Conservation (phyloP, 2,888 invertebrate species). For the Cerastis leucographa region DNA sequence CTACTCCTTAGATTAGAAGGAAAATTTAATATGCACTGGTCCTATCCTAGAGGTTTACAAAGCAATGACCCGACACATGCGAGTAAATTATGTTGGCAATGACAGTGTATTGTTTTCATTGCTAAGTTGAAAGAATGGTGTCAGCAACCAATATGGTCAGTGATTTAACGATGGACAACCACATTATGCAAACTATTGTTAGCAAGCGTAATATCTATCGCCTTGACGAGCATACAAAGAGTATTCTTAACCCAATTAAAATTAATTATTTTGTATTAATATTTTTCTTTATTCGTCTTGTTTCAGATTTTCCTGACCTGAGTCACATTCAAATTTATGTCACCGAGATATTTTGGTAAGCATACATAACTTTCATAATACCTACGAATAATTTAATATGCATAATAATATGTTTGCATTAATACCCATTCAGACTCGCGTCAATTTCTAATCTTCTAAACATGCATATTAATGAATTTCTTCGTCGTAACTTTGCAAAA, state of each 20-base stretch:
- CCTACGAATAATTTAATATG: neutral
- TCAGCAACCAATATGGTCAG: slow-evolving; percentile 39
- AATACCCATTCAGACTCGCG: neutral
- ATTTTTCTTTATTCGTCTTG: slow-evolving; percentile 66
- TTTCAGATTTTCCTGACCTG: slow-evolving; percentile 84
- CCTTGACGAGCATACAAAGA: slow-evolving; percentile 25
- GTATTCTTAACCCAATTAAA: slow-evolving; percentile 2
- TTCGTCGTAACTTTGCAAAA: neutral
- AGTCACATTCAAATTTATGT: slow-evolving; percentile 83
- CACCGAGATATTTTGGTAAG: slow-evolving; percentile 84
- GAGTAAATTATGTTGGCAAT: slow-evolving; percentile 42
- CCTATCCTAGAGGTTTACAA: slow-evolving; percentile 6
- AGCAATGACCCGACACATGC: slow-evolving; percentile 29
- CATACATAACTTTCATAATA: slow-evolving; percentile 57
- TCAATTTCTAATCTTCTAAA: slow-evolving; percentile 43
- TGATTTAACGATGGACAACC: slow-evolving; percentile 41
- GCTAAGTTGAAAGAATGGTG: slow-evolving; percentile 55
- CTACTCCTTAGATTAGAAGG: neutral
- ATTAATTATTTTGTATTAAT: slow-evolving; percentile 9
- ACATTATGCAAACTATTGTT: slow-evolving; percentile 47
- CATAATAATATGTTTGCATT: slow-evolving; percentile 7
- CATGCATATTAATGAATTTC: slow-evolving; percentile 38
- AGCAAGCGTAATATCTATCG: slow-evolving; percentile 12
- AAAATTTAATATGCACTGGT: neutral
- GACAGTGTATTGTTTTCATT: slow-evolving; percentile 58